phyloP scores from a whole-genome alignment of 2,888 invertebrate genomes.

The Monoplex corrugatus region DNA sequence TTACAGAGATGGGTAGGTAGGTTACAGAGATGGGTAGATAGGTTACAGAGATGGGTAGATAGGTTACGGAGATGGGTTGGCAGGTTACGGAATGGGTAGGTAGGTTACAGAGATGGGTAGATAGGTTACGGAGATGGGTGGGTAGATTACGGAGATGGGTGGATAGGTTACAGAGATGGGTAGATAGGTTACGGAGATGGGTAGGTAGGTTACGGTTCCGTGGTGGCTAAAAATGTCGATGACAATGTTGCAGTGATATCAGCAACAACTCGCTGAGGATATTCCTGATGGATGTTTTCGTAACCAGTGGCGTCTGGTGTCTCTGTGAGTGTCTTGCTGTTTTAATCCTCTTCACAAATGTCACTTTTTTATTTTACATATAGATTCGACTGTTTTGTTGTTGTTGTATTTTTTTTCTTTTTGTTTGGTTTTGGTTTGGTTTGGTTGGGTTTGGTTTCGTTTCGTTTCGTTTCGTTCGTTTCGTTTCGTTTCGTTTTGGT shows the following conservation, averaged over 20 bases:
- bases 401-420: no score
- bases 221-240: conserved; percentile 80
- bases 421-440: no score
- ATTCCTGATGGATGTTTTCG: conserved; percentile 79
- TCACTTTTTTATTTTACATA: no score
- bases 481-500: no score
- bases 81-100: no score
- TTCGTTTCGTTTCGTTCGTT: no score
- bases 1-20: neutral
- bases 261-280: conserved; percentile 80
- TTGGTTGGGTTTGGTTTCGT: no score
- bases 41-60: neutral
- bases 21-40: neutral
- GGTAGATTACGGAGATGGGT: neutral
- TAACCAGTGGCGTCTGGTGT: conserved; percentile 80
- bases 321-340: conserved; percentile 80
- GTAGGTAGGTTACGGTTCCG: conserved; percentile 76
- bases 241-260: conserved; percentile 81
- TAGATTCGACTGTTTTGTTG: no score
- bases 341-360: no score
- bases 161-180: neutral
- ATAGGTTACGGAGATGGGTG: neutral
- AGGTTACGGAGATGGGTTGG: neutral
- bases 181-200: conserved; percentile 61
- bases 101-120: neutral